phyloP scores from a whole-genome alignment of 2,113 vertebrate species.

The Acinonyx jubatus region DNA sequence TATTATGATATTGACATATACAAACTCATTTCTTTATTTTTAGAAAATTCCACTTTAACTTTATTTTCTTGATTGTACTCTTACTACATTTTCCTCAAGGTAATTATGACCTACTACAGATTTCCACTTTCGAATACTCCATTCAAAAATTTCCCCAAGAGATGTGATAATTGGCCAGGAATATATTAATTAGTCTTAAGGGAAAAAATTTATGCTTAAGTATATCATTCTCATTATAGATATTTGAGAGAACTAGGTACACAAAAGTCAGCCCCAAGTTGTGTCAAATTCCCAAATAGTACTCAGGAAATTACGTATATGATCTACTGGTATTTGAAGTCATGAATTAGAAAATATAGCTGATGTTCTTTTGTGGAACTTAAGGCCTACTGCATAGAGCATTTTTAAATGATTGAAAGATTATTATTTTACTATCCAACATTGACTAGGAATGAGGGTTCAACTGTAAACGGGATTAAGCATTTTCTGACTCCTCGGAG shows the following conservation, averaged over 20 bases:
- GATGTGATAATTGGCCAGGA: neutral
- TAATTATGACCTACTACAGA: neutral
- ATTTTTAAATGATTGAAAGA: neutral
- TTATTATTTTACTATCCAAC: neutral
- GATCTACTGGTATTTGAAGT: neutral
- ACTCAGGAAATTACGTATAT: neutral
- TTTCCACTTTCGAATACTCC: neutral
- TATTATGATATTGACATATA: neutral
- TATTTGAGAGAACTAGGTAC: neutral
- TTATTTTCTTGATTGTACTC: neutral
- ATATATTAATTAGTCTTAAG: conserved; percentile 15
- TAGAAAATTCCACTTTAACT: neutral
- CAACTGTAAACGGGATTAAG: neutral
- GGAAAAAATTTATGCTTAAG: neutral
- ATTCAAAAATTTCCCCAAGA: neutral
- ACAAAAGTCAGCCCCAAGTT: neutral
- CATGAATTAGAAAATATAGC: neutral
- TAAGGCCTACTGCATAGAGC: neutral
- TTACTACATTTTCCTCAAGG: neutral
- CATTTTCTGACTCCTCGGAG: neutral
- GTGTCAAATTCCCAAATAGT: neutral
- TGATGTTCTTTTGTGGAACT: neutral
- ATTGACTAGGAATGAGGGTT: neutral
- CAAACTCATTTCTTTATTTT: neutral
- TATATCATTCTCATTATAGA: neutral